Base-by-base conservation (phyloP, 1,140 invertebrate species). In the Procambarus virginalis region DNA sequence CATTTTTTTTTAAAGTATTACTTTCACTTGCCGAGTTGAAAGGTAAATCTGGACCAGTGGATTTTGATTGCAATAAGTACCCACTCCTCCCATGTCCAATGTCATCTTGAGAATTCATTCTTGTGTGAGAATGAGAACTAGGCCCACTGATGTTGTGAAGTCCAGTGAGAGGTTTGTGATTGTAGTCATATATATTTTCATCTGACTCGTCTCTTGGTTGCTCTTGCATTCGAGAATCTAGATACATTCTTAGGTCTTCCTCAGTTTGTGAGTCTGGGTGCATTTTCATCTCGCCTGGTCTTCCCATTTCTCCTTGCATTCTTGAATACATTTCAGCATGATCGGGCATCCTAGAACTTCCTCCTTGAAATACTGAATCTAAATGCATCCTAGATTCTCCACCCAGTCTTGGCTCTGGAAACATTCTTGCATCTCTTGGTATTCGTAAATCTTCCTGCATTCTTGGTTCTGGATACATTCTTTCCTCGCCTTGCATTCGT, bases 111-210 rank as follows among this genome's bases (percentile, higher is more conserved):
- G 17, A 51, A 73, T 84, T 75, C 64, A 73, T 84, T 45, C 17
- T 70, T 51, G 45, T 51, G 46, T 84, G 17, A n/a, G 64, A n/a
- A 17, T 51, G 46, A 75, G 5, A 17, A 34, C 58, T 22, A 22
- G 48, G 20, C n/a, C 60, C 70, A 51, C 60, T 84, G 4, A 75
- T 10, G 48, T 45, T 51, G 51, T 48, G 20, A 22, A 49, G 4
- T 22, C 70, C 70, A 55, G 46, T 20, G 2, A 48, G 14, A 22
- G 45, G 49, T 75, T 46, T 45, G 34, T 84, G 82, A 84, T 76
- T 76, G 49, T 84, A 84, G 49, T 84, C 82, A 73, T 22, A 75
- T 4, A 73, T 55, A 84, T 73, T 64, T 55, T 22, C 17, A 84
- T 14, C 22, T 6, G 17, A 45, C 9, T 34, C 60, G 2, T 46